Evolutionary conservation across 1,140 invertebrate species (phyloP).

Genomic region (Penaeus chinensis): DNA sequence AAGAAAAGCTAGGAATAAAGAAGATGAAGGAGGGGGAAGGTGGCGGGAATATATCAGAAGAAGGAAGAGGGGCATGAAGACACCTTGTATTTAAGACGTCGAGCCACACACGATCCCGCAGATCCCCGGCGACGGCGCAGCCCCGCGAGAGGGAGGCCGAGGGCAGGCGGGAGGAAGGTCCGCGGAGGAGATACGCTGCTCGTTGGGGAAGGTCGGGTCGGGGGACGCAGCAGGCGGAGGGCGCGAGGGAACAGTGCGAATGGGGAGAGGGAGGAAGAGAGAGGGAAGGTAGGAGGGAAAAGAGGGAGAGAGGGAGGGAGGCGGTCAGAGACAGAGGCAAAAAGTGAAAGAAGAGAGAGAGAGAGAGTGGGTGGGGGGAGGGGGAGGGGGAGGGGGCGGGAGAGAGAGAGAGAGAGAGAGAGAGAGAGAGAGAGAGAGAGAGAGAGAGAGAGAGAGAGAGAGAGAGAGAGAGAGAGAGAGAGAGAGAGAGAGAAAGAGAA

Average conservation of each 20-base stretch:
- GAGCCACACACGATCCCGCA: too few relatives aligned
- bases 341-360: neutral
- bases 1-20: too few relatives aligned
- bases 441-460: neutral
- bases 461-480: constrained; percentile 31
- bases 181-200: too few relatives aligned
- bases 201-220: too few relatives aligned
- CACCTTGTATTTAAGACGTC: too few relatives aligned
- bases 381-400: neutral
- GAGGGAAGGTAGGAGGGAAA: neutral
- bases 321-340: neutral
- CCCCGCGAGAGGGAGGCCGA: too few relatives aligned
- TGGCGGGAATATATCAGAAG: too few relatives aligned
- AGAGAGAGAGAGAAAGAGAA: too few relatives aligned
- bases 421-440: neutral
- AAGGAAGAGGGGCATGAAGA: too few relatives aligned
- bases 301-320: neutral
- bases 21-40: too few relatives aligned
- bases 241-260: neutral
- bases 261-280: neutral
- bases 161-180: too few relatives aligned
- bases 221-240: neutral
- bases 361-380: neutral
- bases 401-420: neutral
- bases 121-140: too few relatives aligned